Evolutionary conservation across 2,797 vertebrate species (phyloP).

Genomic region (Synanceia verrucosa): DNA sequence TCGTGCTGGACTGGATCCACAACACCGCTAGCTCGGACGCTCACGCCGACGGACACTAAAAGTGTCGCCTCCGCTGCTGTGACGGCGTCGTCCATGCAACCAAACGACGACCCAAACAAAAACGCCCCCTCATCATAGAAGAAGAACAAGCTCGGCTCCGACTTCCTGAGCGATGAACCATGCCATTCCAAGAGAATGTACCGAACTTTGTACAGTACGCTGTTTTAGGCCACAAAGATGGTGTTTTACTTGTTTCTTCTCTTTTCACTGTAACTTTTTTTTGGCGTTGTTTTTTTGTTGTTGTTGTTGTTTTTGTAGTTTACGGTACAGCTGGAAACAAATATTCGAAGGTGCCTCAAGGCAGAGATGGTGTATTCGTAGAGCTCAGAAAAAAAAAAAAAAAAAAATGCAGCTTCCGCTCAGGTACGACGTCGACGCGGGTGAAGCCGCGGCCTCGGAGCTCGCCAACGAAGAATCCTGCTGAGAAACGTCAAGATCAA

Average conservation of each 20-base stretch:
- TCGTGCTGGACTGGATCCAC: conserved; percentile 91
- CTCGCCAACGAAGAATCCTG: conserved; percentile 22
- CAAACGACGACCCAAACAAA: conserved; percentile 32
- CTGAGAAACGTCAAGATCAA: conserved; percentile 32
- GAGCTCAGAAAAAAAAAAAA: conserved; percentile 40
- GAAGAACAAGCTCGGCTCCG: conserved; percentile 63
- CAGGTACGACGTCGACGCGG: conserved; percentile 37
- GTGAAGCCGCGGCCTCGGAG: conserved; percentile 46
- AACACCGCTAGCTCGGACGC: conserved; percentile 42
- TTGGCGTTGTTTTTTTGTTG: conserved; percentile 66
- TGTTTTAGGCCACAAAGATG: conserved; percentile 90
- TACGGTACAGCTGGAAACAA: conserved; percentile 69
- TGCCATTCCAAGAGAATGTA: conserved; percentile 99
- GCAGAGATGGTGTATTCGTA: conserved; percentile 35
- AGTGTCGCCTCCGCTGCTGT: background rate
- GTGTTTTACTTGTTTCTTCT: conserved; percentile 82
- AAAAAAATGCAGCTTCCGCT: conserved; percentile 57
- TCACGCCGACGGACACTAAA: conserved; percentile 83
- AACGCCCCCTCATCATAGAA: conserved; percentile 29
- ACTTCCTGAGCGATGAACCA: conserved; percentile 87
- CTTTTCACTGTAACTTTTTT: conserved; percentile 80
- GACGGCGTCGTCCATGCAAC: conserved; percentile 13
- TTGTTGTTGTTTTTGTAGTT: conserved; percentile 80
- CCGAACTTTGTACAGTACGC: conserved; percentile 86
- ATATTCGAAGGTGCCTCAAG: conserved; percentile 72